Evolutionary conservation across 2,113 vertebrate species (phyloP).

Genomic region (Dicerorhinus sumatrensis): DNA sequence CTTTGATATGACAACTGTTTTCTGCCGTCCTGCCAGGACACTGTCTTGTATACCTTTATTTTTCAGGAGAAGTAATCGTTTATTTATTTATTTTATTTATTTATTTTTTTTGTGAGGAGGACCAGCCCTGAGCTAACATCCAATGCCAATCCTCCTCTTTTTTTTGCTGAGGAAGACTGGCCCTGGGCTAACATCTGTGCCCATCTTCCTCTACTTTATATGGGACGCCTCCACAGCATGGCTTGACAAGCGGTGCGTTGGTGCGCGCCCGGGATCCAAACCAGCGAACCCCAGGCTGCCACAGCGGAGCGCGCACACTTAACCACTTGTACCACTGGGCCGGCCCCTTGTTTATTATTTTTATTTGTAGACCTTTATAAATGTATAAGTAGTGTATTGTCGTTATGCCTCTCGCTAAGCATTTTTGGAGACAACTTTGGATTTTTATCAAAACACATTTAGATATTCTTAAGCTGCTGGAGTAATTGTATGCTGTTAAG

Average conservation of each 20-base stretch:
- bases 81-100: slow-evolving; percentile 12
- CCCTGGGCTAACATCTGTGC: too few species aligned
- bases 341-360: background rate
- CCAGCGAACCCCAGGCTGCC: too few species aligned
- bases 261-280: too few species aligned
- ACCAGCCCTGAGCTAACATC: too few species aligned
- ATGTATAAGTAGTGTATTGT: background rate
- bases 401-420: background rate
- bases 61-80: background rate
- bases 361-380: slow-evolving; percentile 14
- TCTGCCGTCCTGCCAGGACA: background rate
- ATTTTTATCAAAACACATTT: background rate
- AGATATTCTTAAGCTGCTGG: slow-evolving; percentile 23
- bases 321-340: too few species aligned
- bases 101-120: too few species aligned
- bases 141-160: too few species aligned
- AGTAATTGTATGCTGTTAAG: slow-evolving; percentile 8
- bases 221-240: too few species aligned
- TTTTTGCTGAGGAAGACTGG: too few species aligned
- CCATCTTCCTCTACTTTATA: too few species aligned
- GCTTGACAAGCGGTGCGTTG: too few species aligned
- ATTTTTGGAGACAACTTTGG: slow-evolving; percentile 19
- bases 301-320: too few species aligned
- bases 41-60: background rate
- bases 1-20: background rate